A percentile compares a stretch with the other conserved stretches of the same genome.
Evolutionary conservation across 2,888 invertebrate species (phyloP).

Genomic region (Mesorhabditis sp.): DNA sequence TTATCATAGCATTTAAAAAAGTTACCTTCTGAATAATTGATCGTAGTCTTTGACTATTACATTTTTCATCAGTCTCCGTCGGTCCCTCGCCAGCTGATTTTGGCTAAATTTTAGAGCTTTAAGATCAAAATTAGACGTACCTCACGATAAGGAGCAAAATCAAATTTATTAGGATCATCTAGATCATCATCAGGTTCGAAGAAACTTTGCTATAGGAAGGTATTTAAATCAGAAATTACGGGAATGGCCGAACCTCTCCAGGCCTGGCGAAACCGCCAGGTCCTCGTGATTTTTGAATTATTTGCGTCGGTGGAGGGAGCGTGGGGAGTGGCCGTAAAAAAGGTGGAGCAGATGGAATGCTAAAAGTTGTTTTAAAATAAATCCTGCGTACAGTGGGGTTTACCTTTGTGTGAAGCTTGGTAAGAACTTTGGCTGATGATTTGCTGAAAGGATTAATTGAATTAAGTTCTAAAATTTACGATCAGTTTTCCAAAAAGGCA

Average conservation of each 20-base stretch:
- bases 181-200: neutral
- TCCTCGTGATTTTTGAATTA: neutral
- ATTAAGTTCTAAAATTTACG: neutral
- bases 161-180: neutral
- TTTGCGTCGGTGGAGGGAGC: neutral
- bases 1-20: neutral
- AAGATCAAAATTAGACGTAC: neutral
- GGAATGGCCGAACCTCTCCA: neutral
- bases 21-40: conserved; percentile 46
- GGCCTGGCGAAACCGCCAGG: neutral
- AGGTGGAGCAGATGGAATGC: neutral
- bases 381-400: no score
- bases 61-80: conserved; percentile 42
- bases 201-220: neutral
- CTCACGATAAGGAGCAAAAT: neutral
- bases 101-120: no score
- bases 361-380: neutral
- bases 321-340: conserved; percentile 7
- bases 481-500: neutral
- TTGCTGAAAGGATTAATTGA: no score
- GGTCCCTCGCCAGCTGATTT: neutral
- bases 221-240: neutral
- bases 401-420: no score
- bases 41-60: conserved; percentile 46
- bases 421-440: no score